These are phyloP conservation scores for Phyllostomus hastatus DNA, from an alignment of 2,113 vertebrate species.

Conservation along the genomic window DNA sequence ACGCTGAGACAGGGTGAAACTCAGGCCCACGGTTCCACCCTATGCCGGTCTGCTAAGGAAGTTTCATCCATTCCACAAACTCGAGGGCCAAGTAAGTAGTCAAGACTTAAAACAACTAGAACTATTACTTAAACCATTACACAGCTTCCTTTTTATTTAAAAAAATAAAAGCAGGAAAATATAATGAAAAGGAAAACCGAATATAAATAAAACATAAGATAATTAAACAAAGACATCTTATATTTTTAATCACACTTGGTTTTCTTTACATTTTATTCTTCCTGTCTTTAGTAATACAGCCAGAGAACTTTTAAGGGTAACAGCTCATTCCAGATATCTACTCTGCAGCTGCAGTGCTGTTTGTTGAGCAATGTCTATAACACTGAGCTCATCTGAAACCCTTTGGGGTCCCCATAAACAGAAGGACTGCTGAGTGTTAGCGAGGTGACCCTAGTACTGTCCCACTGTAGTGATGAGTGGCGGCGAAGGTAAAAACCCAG, in stretches of 20 bases:
- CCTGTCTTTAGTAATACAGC: background rate
- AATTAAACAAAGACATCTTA: background rate
- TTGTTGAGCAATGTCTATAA: background rate
- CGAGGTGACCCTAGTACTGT: background rate
- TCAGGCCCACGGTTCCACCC: background rate
- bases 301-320: background rate
- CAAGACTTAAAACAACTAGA: background rate
- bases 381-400: background rate
- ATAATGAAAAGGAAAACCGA: background rate
- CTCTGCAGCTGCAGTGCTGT: background rate
- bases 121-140: background rate
- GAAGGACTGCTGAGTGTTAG: background rate
- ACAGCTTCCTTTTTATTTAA: background rate
- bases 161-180: background rate
- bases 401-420: background rate
- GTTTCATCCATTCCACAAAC: background rate
- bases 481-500: background rate
- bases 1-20: background rate
- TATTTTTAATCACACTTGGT: background rate
- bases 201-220: background rate
- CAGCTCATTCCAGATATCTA: background rate
- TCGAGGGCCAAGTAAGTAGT: background rate
- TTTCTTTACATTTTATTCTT: background rate
- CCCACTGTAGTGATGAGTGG: background rate
- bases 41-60: background rate